phyloP scores from a whole-genome alignment of 2,113 vertebrate genomes.

The Ceyx margarethae region DNA sequence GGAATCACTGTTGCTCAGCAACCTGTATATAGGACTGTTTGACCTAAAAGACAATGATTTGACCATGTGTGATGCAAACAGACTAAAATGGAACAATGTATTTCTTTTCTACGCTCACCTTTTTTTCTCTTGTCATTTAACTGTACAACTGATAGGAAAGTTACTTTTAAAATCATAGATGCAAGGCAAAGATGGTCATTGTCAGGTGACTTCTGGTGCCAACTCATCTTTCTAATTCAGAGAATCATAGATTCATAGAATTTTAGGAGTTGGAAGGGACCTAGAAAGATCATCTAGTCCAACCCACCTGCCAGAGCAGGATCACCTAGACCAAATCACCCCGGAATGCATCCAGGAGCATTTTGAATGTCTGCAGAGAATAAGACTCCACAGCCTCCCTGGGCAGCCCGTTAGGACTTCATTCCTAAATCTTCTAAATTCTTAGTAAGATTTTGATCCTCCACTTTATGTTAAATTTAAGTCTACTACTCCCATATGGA shows the following conservation, averaged over 20 bases:
- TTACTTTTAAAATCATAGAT: neutral
- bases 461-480: neutral
- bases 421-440: neutral
- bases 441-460: neutral
- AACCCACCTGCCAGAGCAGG: too few species aligned
- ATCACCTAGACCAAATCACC: too few species aligned
- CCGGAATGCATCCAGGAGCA: too few species aligned
- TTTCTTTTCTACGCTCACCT: neutral
- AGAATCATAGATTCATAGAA: too few species aligned
- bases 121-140: neutral
- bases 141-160: neutral
- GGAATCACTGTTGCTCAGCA: neutral
- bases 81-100: neutral
- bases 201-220: neutral
- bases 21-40: neutral
- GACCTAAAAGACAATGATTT: neutral
- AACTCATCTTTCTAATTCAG: neutral
- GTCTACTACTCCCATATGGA: neutral
- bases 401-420: too few species aligned
- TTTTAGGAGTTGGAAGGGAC: too few species aligned
- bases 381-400: too few species aligned
- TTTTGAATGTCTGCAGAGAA: too few species aligned
- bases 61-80: rapidly evolving
- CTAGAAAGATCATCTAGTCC: too few species aligned
- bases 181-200: neutral